Evolutionary conservation across 2,113 vertebrate species (phyloP).

Genomic region (Dermatemys mawii): DNA sequence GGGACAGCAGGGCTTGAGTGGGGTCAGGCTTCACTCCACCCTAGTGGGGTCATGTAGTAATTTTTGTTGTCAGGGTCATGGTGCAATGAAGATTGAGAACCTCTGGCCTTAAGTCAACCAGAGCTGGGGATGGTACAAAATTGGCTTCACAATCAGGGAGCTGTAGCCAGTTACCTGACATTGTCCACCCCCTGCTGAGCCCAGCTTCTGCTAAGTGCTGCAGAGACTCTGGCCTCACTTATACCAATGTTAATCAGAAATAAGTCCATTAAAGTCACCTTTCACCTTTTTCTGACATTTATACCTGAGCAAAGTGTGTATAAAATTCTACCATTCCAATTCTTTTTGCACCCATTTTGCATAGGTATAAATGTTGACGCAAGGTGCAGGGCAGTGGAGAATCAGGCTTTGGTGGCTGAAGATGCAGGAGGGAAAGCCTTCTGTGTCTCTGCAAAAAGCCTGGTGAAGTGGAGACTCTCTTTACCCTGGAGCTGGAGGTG

Average conservation of each 20-base stretch:
- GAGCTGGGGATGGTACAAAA: neutral
- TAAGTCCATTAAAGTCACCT: neutral
- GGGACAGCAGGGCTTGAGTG: too few relatives aligned
- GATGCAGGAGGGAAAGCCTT: neutral
- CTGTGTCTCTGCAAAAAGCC: neutral
- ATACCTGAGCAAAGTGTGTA: neutral
- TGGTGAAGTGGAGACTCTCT: neutral
- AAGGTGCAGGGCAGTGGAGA: neutral
- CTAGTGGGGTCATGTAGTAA: too few relatives aligned
- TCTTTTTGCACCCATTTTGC: neutral
- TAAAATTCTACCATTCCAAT: neutral
- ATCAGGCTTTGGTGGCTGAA: neutral
- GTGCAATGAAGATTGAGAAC: too few relatives aligned
- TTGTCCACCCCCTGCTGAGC: neutral
- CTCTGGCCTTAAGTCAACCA: neutral
- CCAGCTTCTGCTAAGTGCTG: neutral
- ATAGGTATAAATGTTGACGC: neutral
- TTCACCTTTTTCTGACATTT: slow-evolving; percentile 2
- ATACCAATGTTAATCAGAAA: neutral
- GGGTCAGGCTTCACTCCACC: too few relatives aligned
- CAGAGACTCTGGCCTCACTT: neutral
- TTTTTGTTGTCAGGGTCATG: too few relatives aligned
- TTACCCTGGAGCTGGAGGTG: neutral
- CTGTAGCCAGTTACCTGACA: neutral
- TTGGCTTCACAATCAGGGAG: neutral